Evolutionary conservation across 1,140 invertebrate genomes (phyloP), one percentile per base, ranked within the genome.

Genomic region (Brachionus asplanchnoidis): DNA sequence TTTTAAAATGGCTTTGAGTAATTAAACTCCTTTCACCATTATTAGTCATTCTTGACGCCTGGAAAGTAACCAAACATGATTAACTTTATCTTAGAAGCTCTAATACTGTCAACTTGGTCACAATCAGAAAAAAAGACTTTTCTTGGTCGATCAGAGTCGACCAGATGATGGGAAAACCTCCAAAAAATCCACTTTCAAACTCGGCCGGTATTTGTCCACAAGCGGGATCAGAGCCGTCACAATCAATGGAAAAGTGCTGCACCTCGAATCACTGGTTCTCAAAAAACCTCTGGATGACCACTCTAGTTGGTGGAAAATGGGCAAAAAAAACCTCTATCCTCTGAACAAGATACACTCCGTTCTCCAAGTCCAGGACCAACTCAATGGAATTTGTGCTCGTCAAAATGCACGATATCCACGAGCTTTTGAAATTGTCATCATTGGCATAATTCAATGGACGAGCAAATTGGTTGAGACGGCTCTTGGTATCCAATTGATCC

Each of bases 271-370:
- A 82, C 20, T 36, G 17, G 53, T 82, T 65, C 8, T 82, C 53
- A 20, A 20, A 26, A 23, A 65, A 82, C 12, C 79, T 12, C 20
- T 82, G 50, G 28, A 82, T 60, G 3, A 42, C 17, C n/a, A 82
- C n/a, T 20, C 26, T 60, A 14, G 79, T 82, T 2, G 79, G 53
- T 0, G 79, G 79, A 9, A 82, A 28, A 46, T 46, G 66, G 20
- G 26, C 23, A 82, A 82, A 82, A 68, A 65, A 82, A 2, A 82
- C 40, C 32, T 82, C 79, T 65, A 82, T 65, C 60, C 79, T 26
- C n/a, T 82, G 50, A 11, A 82, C 20, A 12, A 82, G 23, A 36
- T 82, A 82, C 7, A 82, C 40, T 14, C 79, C 79, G 14, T 82
- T 82, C 44, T 65, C 79, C n/a, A 82, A 26, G 26, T 82, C 53